A percentile compares a stretch with the other conserved stretches of the same genome.
Conservation (phyloP, 2,888 invertebrate species). For the Ochropleura leucogaster region DNA sequence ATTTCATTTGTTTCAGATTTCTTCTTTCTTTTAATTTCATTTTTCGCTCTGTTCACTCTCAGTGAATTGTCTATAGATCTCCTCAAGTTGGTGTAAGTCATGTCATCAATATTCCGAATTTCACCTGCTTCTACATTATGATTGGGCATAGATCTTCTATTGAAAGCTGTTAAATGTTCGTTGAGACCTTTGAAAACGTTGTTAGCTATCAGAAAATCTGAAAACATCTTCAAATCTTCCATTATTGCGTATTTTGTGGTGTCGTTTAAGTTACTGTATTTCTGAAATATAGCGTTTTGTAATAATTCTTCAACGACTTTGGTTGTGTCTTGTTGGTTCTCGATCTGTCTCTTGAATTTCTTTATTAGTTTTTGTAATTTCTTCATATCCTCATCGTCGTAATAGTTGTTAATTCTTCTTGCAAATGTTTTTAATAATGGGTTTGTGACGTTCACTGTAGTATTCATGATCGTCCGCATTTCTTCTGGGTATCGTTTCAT, state of each 20-base stretch:
- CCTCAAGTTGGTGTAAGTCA: not conserved
- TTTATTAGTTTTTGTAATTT: constrained; percentile 22
- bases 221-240: not conserved
- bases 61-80: constrained; percentile 24
- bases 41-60: not conserved
- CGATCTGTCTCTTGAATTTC: constrained; percentile 18
- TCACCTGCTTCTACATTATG: not conserved
- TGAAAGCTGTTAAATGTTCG: not conserved
- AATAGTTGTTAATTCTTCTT: constrained; percentile 30
- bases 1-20: not conserved
- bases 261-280: constrained; percentile 27
- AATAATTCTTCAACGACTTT: constrained; percentile 17
- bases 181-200: not conserved
- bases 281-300: constrained; percentile 8
- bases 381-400: constrained; percentile 2
- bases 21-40: not conserved
- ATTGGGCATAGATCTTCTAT: not conserved
- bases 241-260: not conserved
- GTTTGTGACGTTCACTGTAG: not conserved
- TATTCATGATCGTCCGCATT: not conserved
- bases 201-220: not conserved
- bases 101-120: not conserved
- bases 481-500: not conserved
- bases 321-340: not conserved
- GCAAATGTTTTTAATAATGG: not conserved